These are phyloP conservation scores for Xestoiulus laeticollis DNA, from an alignment of 2,888 invertebrate genomes.

Conservation along the genomic window DNA sequence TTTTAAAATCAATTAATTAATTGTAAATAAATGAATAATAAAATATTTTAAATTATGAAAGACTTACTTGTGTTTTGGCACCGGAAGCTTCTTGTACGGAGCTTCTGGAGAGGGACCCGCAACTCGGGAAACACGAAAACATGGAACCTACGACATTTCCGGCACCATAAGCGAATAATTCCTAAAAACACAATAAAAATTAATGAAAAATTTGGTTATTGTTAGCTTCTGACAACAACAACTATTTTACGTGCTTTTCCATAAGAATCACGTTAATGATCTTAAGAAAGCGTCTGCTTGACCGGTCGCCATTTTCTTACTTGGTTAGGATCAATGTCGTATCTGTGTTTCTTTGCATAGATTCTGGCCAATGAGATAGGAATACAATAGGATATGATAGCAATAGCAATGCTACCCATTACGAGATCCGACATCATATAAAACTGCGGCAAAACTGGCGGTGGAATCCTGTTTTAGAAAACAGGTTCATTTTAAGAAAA, in stretches of 20 bases:
- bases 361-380: constrained; percentile 79
- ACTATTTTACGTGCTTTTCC: too few species aligned
- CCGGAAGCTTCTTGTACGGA: constrained; percentile 87
- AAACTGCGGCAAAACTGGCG: constrained; percentile 70
- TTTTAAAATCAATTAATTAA: background rate
- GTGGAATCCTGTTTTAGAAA: constrained; percentile 67
- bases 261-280: too few species aligned
- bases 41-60: background rate
- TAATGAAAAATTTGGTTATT: too few species aligned
- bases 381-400: constrained; percentile 77
- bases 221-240: too few species aligned
- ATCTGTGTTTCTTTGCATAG: constrained; percentile 76
- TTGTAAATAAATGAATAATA: background rate
- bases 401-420: constrained; percentile 73
- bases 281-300: background rate
- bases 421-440: constrained; percentile 69
- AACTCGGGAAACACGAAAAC: constrained; percentile 66
- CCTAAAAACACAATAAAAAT: constrained; percentile 57
- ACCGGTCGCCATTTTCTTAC: constrained; percentile 60
- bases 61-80: constrained; percentile 76
- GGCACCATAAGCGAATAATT: constrained; percentile 62
- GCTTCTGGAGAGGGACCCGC: constrained; percentile 67
- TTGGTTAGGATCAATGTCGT: constrained; percentile 77
- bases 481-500: background rate
- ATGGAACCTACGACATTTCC: constrained; percentile 65